Evolutionary conservation across 2,888 invertebrate genomes (phyloP).

Genomic region (Drosophila phalerata): DNA sequence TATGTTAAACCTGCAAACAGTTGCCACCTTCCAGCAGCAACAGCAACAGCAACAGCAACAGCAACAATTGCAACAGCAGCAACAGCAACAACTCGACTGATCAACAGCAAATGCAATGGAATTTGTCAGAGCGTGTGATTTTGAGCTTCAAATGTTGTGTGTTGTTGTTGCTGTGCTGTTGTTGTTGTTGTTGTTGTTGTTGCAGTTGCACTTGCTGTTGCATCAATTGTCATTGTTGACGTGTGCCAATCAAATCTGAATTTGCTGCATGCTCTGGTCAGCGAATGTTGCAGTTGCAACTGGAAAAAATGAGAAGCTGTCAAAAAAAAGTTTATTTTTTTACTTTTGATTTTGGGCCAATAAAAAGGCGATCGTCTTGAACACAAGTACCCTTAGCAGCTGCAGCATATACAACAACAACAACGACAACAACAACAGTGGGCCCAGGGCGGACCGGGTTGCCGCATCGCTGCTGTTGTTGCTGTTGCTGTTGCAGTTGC

Average conservation of each 20-base stretch:
- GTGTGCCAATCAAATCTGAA: conserved; percentile 53
- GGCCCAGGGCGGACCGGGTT: conserved; percentile 14
- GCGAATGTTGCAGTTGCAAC: conserved; percentile 16
- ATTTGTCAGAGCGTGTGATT: conserved; percentile 65
- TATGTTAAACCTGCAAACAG: conserved; percentile 50
- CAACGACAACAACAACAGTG: neutral
- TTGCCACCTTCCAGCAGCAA: conserved; percentile 53
- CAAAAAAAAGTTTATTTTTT: too few relatives aligned
- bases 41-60: conserved; percentile 21
- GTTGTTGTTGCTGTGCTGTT: conserved; percentile 7
- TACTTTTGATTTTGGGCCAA: conserved; percentile 19
- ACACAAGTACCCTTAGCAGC: conserved; percentile 13
- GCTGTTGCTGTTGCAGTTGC: conserved; percentile 3
- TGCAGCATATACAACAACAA: neutral
- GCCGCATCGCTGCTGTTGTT: neutral
- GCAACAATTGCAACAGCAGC: conserved; percentile 20
- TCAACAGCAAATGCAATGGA: conserved; percentile 43
- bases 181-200: conserved; percentile 17
- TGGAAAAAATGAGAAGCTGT: conserved; percentile 3
- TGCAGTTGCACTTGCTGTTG: conserved; percentile 22
- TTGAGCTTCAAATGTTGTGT: conserved; percentile 29
- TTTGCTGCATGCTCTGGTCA: conserved; percentile 3
- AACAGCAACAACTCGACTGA: conserved; percentile 25
- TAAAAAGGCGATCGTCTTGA: conserved; percentile 38
- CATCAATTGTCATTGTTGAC: conserved; percentile 30